Evolutionary conservation across 23 tunicate species (phyloP), one percentile per base, ranked within the genome.

Genomic region (Ascidia mentula): DNA sequence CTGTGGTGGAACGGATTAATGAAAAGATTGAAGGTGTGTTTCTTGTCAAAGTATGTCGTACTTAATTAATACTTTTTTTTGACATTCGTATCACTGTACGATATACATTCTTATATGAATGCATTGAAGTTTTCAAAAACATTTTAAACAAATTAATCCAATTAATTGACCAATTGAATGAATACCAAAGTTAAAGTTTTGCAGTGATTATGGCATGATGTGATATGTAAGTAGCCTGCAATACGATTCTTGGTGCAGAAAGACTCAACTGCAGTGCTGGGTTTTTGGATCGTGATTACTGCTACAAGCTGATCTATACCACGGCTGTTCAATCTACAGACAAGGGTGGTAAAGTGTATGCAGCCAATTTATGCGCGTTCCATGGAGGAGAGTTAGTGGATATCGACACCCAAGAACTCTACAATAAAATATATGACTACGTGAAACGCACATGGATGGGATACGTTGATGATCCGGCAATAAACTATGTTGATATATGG

Each of bases 401-500:
- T 28, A 53, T 53, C 24, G 65, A 53, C 65, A 53, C 12, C 7
- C 22, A 71, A 18, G 35, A 71, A 71, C 38, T 71, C 5, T 71
- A 71, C 30, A 31, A 71, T 9, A 34, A 34, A 18, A 71, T 71
- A 34, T 71, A 71, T 31, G 30, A 71, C 32, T 71, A 71, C 35
- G 74, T 36, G 4, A 28, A 71, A 34, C 12, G 32, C 18, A 36
- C 74, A 22, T 71, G 74, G 74, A 34, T 34, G 38, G 74, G 39
- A 6, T 71, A 71, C 13, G 1, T 71, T 3, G 74, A 71, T 71
- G 9, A 4, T 3, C 7, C 32, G n/a, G 12, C 2, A 28, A 3
- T 53, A 1, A 31, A 71, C 30, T 71, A 7, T 18, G 74, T 71
- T 33, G 74, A 71, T 6, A 71, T 71, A 22, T 71, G 74, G 74